Percentiles rank a stretch among this genome's conserved stretches.
Evolutionary conservation across 2,888 invertebrate genomes (phyloP).

Genomic region (Drosophila formosana): DNA sequence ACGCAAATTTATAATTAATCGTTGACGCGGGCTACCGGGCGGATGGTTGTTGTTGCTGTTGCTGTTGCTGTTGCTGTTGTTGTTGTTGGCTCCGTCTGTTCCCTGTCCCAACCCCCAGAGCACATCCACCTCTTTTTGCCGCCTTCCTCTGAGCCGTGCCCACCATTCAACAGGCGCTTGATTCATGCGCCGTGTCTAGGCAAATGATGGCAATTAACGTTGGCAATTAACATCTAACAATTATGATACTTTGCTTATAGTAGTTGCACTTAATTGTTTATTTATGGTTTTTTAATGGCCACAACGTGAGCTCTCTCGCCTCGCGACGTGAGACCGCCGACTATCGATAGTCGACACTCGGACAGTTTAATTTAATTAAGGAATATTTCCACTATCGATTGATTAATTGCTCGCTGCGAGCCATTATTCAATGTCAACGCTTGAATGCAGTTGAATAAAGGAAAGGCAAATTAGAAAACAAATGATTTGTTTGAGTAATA

Average conservation of each 20-base stretch:
- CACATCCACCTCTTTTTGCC: neutral
- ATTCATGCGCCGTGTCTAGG: slow-evolving; percentile 71
- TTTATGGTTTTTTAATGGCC: slow-evolving; percentile 73
- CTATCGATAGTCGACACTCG: slow-evolving; percentile 17
- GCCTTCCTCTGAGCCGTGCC: neutral
- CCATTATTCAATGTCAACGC: neutral
- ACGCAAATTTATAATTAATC: slow-evolving; percentile 80
- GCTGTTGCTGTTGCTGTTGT: neutral
- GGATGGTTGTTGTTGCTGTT: slow-evolving; percentile 4
- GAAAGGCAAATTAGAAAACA: neutral
- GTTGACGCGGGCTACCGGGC: slow-evolving; percentile 37
- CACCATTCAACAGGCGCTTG: slow-evolving; percentile 49
- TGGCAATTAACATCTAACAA: slow-evolving; percentile 73
- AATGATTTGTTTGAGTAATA: no score
- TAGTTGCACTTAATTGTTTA: slow-evolving; percentile 70
- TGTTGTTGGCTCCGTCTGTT: slow-evolving; percentile 2
- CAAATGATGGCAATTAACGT: slow-evolving; percentile 77
- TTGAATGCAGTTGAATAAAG: neutral
- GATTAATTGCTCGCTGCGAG: slow-evolving; percentile 16
- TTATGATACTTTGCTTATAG: slow-evolving; percentile 74
- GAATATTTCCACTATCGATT: slow-evolving; percentile 12
- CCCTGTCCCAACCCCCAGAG: neutral
- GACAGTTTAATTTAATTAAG: slow-evolving; percentile 2
- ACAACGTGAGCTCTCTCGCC: slow-evolving; percentile 31
- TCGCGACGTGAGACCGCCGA: slow-evolving; percentile 3